Evolutionary conservation across 2,888 invertebrate genomes (phyloP).

Genomic region (Cheilosia vernalis): DNA sequence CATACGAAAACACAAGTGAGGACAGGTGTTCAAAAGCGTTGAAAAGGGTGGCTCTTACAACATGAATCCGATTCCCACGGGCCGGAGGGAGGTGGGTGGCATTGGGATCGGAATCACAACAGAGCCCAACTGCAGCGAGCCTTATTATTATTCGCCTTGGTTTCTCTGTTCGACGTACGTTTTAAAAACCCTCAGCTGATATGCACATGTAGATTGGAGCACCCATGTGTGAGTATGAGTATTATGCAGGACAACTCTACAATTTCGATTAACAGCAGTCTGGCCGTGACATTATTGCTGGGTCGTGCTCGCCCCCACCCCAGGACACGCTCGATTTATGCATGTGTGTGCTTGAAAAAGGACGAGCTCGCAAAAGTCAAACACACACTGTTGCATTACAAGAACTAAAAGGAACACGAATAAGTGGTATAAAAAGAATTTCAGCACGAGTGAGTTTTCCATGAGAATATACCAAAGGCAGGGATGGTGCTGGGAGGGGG

Average conservation of each 20-base stretch:
- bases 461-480: conserved; percentile 44
- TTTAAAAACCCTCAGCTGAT: conserved; percentile 45
- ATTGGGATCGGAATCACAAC: conserved; percentile 1
- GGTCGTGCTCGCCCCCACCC: conserved; percentile 34
- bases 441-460: conserved; percentile 51
- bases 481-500: neutral
- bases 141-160: conserved; percentile 61
- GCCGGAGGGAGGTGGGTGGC: neutral
- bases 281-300: conserved; percentile 74
- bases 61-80: conserved; percentile 14
- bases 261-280: conserved; percentile 74
- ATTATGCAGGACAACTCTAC: conserved; percentile 57
- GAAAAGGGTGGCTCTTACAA: conserved; percentile 42
- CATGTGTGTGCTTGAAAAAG: conserved; percentile 45
- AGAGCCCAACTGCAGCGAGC: conserved; percentile 25
- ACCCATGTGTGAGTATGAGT: conserved; percentile 35
- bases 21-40: conserved; percentile 61
- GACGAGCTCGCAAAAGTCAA: conserved; percentile 62
- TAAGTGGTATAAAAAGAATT: conserved; percentile 27
- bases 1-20: conserved; percentile 4
- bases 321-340: conserved; percentile 2
- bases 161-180: conserved; percentile 40
- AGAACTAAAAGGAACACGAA: conserved; percentile 25
- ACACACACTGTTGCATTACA: conserved; percentile 46
- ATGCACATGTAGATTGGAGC: conserved; percentile 28